Percentiles rank a stretch among this genome's conserved stretches.
Evolutionary conservation across 2,888 invertebrate species (phyloP).

Genomic region (Pristionchus maxplancki): DNA sequence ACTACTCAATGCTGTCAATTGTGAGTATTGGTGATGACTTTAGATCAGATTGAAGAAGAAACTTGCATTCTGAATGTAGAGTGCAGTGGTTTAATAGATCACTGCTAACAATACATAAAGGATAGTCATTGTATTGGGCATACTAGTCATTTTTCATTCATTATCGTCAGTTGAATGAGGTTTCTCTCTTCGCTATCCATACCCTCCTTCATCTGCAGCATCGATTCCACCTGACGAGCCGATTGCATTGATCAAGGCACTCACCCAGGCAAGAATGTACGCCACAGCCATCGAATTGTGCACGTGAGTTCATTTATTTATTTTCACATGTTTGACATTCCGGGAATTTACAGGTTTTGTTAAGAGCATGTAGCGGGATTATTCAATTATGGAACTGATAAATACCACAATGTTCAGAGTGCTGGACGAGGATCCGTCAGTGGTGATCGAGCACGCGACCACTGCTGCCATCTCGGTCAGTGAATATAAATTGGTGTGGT

Average conservation of each 20-base stretch:
- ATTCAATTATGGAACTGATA: no score
- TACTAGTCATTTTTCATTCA: neutral
- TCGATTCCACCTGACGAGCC: slow-evolving; percentile 45
- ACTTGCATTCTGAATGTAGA: neutral
- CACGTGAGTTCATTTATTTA: slow-evolving; percentile 33
- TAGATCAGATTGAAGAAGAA: no score
- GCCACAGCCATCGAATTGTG: slow-evolving; percentile 40
- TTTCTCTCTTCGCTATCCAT: no score
- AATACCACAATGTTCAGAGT: neutral
- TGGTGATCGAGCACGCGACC: slow-evolving; percentile 10
- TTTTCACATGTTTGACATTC: neutral
- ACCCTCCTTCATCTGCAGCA: slow-evolving; percentile 4
- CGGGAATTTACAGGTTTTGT: no score
- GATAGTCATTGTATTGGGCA: neutral
- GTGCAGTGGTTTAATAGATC: neutral
- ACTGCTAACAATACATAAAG: neutral
- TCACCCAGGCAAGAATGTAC: slow-evolving; percentile 12
- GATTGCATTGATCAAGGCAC: neutral
- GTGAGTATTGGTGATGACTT: neutral
- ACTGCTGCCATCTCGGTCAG: slow-evolving; percentile 46
- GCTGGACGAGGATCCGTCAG: slow-evolving; percentile 43
- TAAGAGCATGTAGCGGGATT: no score
- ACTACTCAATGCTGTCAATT: slow-evolving; percentile 9
- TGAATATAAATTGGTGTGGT: neutral
- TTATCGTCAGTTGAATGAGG: neutral